Conservation (phyloP, 2,888 invertebrate genomes). For the Suillia variegata region DNA sequence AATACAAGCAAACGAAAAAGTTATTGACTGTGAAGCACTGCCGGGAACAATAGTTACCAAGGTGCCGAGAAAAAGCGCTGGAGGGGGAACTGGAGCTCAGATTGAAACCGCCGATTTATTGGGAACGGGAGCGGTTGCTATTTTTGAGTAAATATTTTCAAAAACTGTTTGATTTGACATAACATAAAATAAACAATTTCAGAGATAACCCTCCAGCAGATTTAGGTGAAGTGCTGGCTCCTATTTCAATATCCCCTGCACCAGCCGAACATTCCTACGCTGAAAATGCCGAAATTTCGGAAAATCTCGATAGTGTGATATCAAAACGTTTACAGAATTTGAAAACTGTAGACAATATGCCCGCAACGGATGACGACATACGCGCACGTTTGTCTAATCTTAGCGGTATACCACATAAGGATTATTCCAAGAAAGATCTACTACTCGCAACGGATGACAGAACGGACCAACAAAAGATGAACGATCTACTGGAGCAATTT, state of each 20-base stretch:
- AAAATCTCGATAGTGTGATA: slow-evolving; percentile 65
- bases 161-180: background rate
- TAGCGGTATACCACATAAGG: slow-evolving; percentile 64
- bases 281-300: slow-evolving; percentile 44
- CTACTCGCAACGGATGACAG: slow-evolving; percentile 65
- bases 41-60: slow-evolving; percentile 61
- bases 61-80: background rate
- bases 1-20: slow-evolving; percentile 40
- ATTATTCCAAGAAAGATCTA: slow-evolving; percentile 54
- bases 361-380: slow-evolving; percentile 70
- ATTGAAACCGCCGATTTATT: no score
- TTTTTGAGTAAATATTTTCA: slow-evolving; percentile 33
- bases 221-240: slow-evolving; percentile 48
- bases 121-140: slow-evolving; percentile 30
- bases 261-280: slow-evolving; percentile 29
- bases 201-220: slow-evolving; percentile 43
- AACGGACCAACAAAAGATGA: slow-evolving; percentile 73
- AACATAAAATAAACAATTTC: background rate
- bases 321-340: slow-evolving; percentile 71
- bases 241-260: slow-evolving; percentile 26
- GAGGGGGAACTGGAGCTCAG: slow-evolving; percentile 32
- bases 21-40: slow-evolving; percentile 55
- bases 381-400: slow-evolving; percentile 69
- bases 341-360: slow-evolving; percentile 65
- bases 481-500: slow-evolving; percentile 70